Conservation (phyloP, 2,888 invertebrate species). For the Ctena decussata region DNA sequence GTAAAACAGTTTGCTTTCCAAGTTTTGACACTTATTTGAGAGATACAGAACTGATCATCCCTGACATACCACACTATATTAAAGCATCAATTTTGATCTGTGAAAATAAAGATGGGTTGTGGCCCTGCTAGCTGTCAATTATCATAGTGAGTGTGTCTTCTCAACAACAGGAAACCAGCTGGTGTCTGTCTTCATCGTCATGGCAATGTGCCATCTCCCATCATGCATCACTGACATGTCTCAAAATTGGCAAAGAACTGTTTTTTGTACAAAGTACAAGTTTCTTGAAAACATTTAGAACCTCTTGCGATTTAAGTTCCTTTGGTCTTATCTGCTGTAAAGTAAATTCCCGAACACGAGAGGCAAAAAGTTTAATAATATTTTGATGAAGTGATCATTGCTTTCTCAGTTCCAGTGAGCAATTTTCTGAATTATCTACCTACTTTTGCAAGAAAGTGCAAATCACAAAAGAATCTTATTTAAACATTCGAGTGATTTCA, state of each 20-base stretch:
- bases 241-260: conserved; percentile 41
- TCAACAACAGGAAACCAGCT: conserved; percentile 36
- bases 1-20: conserved; percentile 14
- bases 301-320: not conserved
- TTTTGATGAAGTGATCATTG: no score
- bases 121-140: conserved; percentile 14
- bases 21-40: conserved; percentile 8
- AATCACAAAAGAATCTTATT: no score
- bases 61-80: not conserved
- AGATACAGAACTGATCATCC: not conserved
- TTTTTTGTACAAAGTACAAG: conserved; percentile 9
- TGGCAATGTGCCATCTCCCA: conserved; percentile 33
- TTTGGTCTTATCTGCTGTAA: no score
- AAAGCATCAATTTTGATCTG: not conserved
- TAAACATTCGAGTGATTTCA: no score
- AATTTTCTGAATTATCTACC: no score
- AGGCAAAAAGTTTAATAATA: no score
- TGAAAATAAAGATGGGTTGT: conserved; percentile 13
- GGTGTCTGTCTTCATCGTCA: conserved; percentile 29
- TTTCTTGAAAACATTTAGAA: not conserved
- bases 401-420: no score
- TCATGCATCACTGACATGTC: conserved; percentile 10
- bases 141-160: conserved; percentile 18
- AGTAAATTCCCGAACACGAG: no score
- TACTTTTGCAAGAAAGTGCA: no score